Conservation (phyloP, 2,113 vertebrate genomes). For the Thinocorus orbignyianus region DNA sequence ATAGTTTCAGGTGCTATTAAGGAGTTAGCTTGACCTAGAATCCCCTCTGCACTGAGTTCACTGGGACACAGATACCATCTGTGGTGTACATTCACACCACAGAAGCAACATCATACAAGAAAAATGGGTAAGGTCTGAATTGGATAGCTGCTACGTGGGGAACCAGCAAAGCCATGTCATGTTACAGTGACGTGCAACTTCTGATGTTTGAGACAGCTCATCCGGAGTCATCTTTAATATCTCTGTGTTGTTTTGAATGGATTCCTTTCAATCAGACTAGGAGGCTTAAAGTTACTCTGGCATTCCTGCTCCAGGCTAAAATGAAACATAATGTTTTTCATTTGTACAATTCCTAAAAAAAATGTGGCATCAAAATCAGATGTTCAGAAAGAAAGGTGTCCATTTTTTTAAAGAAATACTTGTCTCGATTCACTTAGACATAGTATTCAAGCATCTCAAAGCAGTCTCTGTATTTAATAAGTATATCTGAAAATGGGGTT, state of each 20-base stretch:
- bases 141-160: accelerated
- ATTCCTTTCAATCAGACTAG: not conserved
- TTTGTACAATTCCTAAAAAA: not conserved
- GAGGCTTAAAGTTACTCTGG: not conserved
- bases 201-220: not conserved
- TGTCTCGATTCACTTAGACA: accelerated
- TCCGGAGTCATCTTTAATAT: not conserved
- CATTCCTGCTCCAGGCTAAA: not conserved
- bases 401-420: not conserved
- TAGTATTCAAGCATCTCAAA: not conserved
- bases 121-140: accelerated
- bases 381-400: not conserved
- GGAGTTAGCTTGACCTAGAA: not conserved
- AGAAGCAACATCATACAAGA: not conserved
- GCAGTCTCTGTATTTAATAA: not conserved
- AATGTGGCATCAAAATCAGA: not conserved
- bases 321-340: not conserved
- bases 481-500: not conserved
- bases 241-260: not conserved
- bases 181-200: not conserved
- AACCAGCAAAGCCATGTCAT: not conserved
- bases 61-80: not conserved
- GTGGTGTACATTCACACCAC: not conserved
- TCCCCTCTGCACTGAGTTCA: not conserved
- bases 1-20: not conserved